Evolutionary conservation across 2,113 vertebrate genomes (phyloP), one percentile per base, ranked within the genome.

Genomic region (Athene noctua): DNA sequence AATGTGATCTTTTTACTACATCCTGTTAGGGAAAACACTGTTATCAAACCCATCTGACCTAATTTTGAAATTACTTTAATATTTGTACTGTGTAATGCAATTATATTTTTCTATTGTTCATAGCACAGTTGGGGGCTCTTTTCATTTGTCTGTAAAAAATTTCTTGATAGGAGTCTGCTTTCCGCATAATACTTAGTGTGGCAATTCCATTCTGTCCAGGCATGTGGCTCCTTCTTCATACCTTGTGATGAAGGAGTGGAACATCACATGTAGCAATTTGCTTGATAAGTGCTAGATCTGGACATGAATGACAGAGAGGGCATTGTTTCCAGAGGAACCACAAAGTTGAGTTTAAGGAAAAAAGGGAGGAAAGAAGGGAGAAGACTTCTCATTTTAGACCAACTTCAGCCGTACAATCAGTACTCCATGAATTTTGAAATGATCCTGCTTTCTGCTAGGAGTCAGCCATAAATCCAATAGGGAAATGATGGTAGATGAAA

Each of bases 251-350:
- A 83, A 96, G 77, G 83, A 94, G 89, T 55, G 88, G 75, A 86
- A 80, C 59, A 16, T 96, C 89, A 70, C 61, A 65, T 85, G 72
- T 80, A 89, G 92, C 5, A 5, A 84, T 93, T 68, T 85, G 74
- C 84, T 80, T 86, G 73, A 57, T 87, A 84, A 96, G 86, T 89
- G 61, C 79, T 94, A 78, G 80, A 94, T 94, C 72, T 84, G 85
- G 86, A 32, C 12, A 1, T 67, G 47, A 80, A 42, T 61, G 85
- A 95, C 93, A 94, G 89, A 84, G 63, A 83, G 73, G 79, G 73
- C 82, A 88, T 81, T 85, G 77, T 96, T 87, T 91, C 67, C 73
- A 86, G 63, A 89, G 81, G 70, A 94, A 86, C 66, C 62, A 91
- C 92, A 92, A 77, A 94, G 88, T 25, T 81, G 25, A 73, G 47